Base-by-base conservation (phyloP, 2,113 vertebrate genomes). In the Sphaerodactylus townsendi region DNA sequence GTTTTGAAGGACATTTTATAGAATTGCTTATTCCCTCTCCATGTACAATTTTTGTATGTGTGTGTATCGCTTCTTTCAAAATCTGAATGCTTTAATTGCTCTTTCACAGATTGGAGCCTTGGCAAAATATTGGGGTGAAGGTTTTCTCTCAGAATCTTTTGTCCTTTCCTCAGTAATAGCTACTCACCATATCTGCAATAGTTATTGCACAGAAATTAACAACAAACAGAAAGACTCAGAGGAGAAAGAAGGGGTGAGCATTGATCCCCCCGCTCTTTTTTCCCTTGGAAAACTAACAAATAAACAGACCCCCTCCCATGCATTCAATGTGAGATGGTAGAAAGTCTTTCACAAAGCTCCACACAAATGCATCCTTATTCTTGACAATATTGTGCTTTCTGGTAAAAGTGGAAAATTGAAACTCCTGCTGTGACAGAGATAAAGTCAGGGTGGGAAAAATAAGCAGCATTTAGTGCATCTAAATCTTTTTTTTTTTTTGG, bases 371-470 rank as follows among this genome's bases (percentile, higher is more conserved):
- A 41, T 75, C 48, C 1, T 25, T 50, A n/a, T 85, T 87, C 37
- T 15, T 81, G 21, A 5, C 2, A 73, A 44, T 62, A 78, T 1
- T 75, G n/a, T 76, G 3, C 2, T 46, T 82, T 77, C 11, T 23
- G 0, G 28, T 82, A 83, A n/a, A 56, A 87, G 10, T 53, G 0
- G 1, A 82, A 92, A 35, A 86, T 76, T 41, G 50, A 80, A 71
- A 3, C 17, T 3, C 2, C 80, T 84, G 1, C 0, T 82, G 11
- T 14, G 79, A 84, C 87, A 87, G 10, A 79, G 25, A 80, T 13
- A 48, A 89, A 84, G 81, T 25, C 69, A 78, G 23, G 62, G 6
- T 17, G 17, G 4, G 15, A 79, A 89, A 83, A 64, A 89, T 37
- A 85, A 74, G 4, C 2, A 64, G 33, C 33, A 82, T 6, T 17